Evolutionary conservation across 2,113 vertebrate species (phyloP).

Genomic region (Erpornis zantholeuca): DNA sequence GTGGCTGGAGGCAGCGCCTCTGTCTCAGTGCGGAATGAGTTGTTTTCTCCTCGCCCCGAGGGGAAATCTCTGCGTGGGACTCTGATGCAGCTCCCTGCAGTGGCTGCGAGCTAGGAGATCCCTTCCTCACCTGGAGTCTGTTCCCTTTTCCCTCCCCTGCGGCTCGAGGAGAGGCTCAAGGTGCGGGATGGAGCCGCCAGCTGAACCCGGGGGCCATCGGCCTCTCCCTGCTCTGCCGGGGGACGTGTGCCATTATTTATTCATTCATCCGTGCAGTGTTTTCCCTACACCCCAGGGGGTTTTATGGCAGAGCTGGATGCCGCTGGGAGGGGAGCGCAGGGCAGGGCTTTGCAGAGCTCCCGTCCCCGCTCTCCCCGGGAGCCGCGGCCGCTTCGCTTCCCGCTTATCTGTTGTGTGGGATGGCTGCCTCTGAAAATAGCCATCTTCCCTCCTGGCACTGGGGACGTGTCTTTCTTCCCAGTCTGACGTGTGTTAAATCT

Average conservation of each 20-base stretch:
- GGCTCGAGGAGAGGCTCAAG: rapidly evolving
- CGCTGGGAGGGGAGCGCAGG: background rate
- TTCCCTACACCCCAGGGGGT: background rate
- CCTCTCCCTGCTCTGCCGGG: background rate
- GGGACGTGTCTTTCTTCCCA: background rate
- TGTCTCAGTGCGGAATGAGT: background rate
- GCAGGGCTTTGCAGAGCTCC: background rate
- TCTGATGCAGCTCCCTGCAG: background rate
- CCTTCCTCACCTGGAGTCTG: background rate
- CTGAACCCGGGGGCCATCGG: rapidly evolving
- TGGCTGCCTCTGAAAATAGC: constrained; percentile 36
- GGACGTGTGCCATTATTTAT: background rate
- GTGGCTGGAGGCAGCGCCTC: constrained; percentile 5
- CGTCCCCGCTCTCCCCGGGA: background rate
- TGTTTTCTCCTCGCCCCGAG: background rate
- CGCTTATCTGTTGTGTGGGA: constrained; percentile 18
- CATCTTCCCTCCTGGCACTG: background rate
- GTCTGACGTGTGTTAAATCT: background rate
- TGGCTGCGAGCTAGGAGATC: background rate
- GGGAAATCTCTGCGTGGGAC: background rate
- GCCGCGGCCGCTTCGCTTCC: background rate
- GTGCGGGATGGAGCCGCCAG: background rate
- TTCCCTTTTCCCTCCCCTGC: background rate
- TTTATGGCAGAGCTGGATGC: background rate
- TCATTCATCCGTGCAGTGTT: background rate